These are phyloP conservation scores for Drosophila mauritiana DNA, from an alignment of 1,140 invertebrate species.

Conservation along the genomic window DNA sequence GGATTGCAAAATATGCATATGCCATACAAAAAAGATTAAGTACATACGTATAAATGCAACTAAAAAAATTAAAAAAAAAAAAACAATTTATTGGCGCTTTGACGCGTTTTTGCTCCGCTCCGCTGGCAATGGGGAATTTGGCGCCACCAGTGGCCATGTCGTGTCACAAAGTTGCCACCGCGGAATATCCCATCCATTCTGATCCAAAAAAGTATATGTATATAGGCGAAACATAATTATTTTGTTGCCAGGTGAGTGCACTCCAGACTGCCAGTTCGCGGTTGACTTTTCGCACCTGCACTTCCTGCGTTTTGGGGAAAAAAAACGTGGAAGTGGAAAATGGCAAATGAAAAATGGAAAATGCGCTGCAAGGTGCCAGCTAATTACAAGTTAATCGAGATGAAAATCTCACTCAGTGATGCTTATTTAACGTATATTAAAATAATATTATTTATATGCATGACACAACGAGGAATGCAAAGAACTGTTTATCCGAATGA, in stretches of 20 bases:
- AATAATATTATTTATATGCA: background rate
- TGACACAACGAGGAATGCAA: background rate
- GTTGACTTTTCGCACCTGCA: constrained; percentile 15
- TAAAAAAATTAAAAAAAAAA: background rate
- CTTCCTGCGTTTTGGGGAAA: constrained; percentile 6
- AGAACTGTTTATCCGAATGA: background rate
- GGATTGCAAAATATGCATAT: constrained; percentile 50
- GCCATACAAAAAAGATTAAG: background rate
- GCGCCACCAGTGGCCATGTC: constrained; percentile 67
- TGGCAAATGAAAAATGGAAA: background rate
- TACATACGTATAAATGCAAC: constrained; percentile 8
- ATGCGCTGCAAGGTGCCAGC: constrained; percentile 2
- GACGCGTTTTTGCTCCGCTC: constrained; percentile 62
- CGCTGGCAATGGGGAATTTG: constrained; percentile 67
- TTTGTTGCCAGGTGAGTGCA: constrained; percentile 8
- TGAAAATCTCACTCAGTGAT: constrained; percentile 16
- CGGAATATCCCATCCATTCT: constrained; percentile 19
- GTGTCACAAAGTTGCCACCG: constrained; percentile 60
- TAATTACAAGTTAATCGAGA: constrained; percentile 49
- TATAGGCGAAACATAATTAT: constrained; percentile 1
- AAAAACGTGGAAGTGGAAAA: background rate
- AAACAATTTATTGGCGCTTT: constrained; percentile 68
- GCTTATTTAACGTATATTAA: background rate
- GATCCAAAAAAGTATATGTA: background rate
- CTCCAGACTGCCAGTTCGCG: background rate